Percentiles rank a stretch among this genome's conserved stretches.
Evolutionary conservation across 2,113 vertebrate genomes (phyloP).

Genomic region (Scomber japonicus): DNA sequence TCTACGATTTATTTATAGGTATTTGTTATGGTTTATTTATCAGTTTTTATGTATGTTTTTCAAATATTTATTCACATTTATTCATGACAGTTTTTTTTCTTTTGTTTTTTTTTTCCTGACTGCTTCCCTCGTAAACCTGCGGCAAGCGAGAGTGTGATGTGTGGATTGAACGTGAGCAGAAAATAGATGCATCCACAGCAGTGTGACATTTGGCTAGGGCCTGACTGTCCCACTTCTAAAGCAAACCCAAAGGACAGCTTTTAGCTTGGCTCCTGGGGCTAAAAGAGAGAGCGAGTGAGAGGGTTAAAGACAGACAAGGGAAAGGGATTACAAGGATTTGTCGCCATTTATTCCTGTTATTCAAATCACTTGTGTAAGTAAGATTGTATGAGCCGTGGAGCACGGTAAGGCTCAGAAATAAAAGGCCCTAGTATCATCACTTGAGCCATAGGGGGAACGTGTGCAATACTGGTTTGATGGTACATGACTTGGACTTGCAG

Average conservation of each 20-base stretch:
- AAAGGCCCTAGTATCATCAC: conserved; percentile 22
- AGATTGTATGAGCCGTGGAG: conserved; percentile 48
- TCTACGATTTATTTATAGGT: conserved; percentile 58
- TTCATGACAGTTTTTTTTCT: conserved; percentile 40
- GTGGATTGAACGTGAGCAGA: conserved; percentile 62
- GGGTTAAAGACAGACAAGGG: conserved; percentile 59
- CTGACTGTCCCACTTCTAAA: conserved; percentile 69
- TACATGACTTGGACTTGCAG: conserved; percentile 46
- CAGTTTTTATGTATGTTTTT: conserved; percentile 62
- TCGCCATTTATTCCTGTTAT: conserved; percentile 56
- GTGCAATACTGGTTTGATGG: conserved; percentile 68
- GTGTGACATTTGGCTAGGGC: conserved; percentile 75
- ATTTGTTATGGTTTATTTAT: conserved; percentile 75
- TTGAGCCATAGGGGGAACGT: conserved; percentile 52
- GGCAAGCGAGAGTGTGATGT: conserved; percentile 31
- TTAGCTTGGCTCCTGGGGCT: conserved; percentile 67
- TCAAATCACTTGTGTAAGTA: conserved; percentile 63
- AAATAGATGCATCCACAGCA: conserved; percentile 66
- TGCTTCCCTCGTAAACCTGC: conserved; percentile 52
- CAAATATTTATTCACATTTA: conserved; percentile 75
- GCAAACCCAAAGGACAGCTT: conserved; percentile 66
- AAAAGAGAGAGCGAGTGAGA: conserved; percentile 37
- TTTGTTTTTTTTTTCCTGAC: not conserved
- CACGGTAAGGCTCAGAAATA: conserved; percentile 27
- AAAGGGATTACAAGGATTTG: conserved; percentile 62